Evolutionary conservation across 1,140 invertebrate species (phyloP), one percentile per base, ranked within the genome.

Genomic region (Panonychus citri): DNA sequence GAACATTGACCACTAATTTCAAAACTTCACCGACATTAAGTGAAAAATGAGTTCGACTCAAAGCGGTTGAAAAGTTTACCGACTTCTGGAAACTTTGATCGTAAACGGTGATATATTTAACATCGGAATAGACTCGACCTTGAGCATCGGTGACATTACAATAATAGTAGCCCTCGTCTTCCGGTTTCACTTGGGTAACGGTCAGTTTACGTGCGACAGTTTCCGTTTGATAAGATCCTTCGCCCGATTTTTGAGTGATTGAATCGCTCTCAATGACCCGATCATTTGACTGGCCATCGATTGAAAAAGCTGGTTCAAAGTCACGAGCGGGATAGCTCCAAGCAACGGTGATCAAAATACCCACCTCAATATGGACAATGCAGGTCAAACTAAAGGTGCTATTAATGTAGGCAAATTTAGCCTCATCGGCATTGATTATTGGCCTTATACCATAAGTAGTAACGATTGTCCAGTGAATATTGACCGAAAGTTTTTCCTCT

Each of bases 121-220:
- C 28, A 5, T 37, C 37, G 8, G 24, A 34, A 39, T 59, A 61
- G 4, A 54, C 56, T 27, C 60, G 58, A 17, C 57, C 55, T 13
- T 59, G 59, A 15, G 61, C 62, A 57, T 64, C 63, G 3, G 60
- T 60, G 1, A 61, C 62, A 30, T 55, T 56, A 51, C 63, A 64
- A 1, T 28, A 39, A 37, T 64, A 63, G 10, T 19, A 24, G 2
- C 63, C 63, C 37, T 59, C 55, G 46, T 64, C 63, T 13, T 26
- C 37, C 3, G 42, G 10, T 26, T 42, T 49, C 8, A 55, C 62
- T 21, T 63, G 55, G 3, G 28, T 40, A 10, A 64, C 57, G 1
- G 60, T 63, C 13, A 64, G 39, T 40, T 55, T 58, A 0, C 57
- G 42, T 0, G 57, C 50, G 0, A 63, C 61, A 46, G 62, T 63